phyloP scores from a whole-genome alignment of 2,797 vertebrate genomes.

The Trachops cirrhosus region DNA sequence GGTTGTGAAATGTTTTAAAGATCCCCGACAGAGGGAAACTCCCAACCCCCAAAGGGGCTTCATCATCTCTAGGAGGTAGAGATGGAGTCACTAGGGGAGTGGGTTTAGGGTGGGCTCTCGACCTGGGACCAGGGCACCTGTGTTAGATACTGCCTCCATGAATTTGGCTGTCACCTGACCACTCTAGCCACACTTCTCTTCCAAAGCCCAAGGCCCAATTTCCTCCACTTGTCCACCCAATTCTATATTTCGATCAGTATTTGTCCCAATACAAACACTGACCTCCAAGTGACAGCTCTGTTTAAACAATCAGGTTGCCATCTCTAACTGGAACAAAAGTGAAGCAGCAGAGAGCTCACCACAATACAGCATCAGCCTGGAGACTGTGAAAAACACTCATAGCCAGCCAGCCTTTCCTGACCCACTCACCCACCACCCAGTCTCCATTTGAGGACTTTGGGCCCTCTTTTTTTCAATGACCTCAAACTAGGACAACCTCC shows the following conservation, averaged over 20 bases:
- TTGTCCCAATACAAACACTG: not conserved
- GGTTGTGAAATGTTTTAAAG: not conserved
- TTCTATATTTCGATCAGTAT: not conserved
- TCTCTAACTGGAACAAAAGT: not conserved
- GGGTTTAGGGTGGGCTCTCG: not conserved
- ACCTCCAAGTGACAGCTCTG: not conserved
- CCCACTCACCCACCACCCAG: not conserved
- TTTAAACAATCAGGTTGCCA: not conserved
- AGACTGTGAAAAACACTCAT: not conserved
- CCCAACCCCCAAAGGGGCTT: not conserved
- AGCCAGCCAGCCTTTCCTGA: not conserved
- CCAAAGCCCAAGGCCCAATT: not conserved
- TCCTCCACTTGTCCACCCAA: not conserved
- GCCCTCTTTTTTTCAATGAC: conserved; percentile 57
- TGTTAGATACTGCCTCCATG: not conserved
- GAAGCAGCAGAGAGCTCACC: not conserved
- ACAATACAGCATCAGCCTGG: not conserved
- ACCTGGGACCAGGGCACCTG: not conserved
- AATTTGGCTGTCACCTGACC: not conserved
- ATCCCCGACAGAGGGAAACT: not conserved
- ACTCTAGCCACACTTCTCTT: not conserved
- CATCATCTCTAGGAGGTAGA: not conserved
- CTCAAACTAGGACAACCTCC: conserved; percentile 73
- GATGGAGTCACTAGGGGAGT: too few species aligned
- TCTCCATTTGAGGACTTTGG: conserved; percentile 39